These are phyloP conservation scores for Phyllostomus discolor DNA, from an alignment of 2,113 vertebrate genomes.

Conservation along the genomic window DNA sequence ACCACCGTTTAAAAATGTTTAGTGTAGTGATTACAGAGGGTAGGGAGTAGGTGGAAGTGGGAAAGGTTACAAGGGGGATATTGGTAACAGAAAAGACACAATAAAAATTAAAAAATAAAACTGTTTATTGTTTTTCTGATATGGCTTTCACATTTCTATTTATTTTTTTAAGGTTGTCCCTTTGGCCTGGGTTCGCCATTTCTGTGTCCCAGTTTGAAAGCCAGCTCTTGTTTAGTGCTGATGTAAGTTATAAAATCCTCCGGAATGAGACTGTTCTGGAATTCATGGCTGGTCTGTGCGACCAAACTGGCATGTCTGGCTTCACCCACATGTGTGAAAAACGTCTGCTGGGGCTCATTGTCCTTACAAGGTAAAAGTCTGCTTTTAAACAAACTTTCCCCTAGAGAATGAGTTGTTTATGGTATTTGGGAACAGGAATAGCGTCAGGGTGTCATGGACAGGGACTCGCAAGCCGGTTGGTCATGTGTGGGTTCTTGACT, in stretches of 20 bases:
- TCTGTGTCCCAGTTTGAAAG: conserved; percentile 74
- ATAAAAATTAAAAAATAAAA: not conserved
- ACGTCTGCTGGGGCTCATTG: conserved; percentile 74
- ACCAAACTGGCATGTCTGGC: not conserved
- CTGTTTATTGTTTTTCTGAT: not conserved
- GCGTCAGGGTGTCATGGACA: accelerated
- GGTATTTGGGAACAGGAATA: not conserved
- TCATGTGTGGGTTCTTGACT: not conserved
- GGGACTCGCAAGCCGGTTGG: not conserved
- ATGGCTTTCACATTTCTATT: not conserved
- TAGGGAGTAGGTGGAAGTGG: not conserved
- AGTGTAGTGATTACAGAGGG: not conserved
- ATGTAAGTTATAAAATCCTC: conserved; percentile 79
- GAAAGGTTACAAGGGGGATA: too few species aligned
- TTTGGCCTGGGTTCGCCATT: conserved; percentile 79
- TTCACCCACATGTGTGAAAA: conserved; percentile 72
- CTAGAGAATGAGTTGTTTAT: not conserved
- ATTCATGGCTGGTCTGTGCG: conserved; percentile 72
- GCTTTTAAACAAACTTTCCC: not conserved
- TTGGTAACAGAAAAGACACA: too few species aligned
- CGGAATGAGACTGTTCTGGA: conserved; percentile 78
- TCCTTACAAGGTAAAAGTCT: conserved; percentile 78
- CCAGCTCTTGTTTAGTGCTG: conserved; percentile 66
- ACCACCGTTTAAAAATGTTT: not conserved
- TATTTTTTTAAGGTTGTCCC: conserved; percentile 67